Evolutionary conservation across 1,140 invertebrate species (phyloP).

Genomic region (Nasonia vitripennis): DNA sequence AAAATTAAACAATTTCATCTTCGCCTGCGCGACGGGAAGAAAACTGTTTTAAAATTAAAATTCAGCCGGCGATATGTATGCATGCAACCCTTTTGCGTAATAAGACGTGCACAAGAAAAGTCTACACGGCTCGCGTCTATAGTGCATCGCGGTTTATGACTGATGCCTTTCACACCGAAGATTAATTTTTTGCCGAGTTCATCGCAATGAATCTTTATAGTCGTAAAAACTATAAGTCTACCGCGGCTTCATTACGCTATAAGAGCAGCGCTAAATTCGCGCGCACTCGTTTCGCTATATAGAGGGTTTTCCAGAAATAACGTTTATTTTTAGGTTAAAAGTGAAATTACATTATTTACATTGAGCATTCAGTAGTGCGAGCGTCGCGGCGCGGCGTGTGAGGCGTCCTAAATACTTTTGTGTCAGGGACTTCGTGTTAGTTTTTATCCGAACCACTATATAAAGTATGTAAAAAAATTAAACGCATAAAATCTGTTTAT

Average conservation of each 20-base stretch:
- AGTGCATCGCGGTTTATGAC: slow-evolving; percentile 18
- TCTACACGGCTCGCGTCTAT: neutral
- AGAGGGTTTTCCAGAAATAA: neutral
- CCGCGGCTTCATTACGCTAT: neutral
- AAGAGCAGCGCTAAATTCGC: neutral
- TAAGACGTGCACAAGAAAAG: slow-evolving; percentile 3
- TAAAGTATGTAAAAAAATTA: slow-evolving; percentile 25
- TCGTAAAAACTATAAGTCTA: neutral
- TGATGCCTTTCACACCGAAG: slow-evolving; percentile 22
- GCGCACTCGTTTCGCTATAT: neutral
- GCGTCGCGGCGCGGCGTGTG: too few species aligned
- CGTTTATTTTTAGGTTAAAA: neutral
- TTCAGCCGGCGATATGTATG: neutral
- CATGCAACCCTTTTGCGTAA: slow-evolving; percentile 32
- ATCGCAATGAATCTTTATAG: neutral
- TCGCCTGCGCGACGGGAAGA: neutral
- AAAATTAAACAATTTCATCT: slow-evolving; percentile 1
- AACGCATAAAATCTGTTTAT: neutral
- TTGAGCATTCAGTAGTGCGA: neutral
- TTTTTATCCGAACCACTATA: slow-evolving; percentile 34
- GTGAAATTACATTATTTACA: slow-evolving; percentile 22
- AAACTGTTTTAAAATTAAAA: slow-evolving; percentile 14
- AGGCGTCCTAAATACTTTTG: slow-evolving; percentile 20
- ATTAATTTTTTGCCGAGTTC: slow-evolving; percentile 24
- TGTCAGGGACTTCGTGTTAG: slow-evolving; percentile 48